Percentiles rank a stretch among this genome's conserved stretches.
Evolutionary conservation across 1,140 invertebrate genomes (phyloP).

Genomic region (Leptopilina boulardi): DNA sequence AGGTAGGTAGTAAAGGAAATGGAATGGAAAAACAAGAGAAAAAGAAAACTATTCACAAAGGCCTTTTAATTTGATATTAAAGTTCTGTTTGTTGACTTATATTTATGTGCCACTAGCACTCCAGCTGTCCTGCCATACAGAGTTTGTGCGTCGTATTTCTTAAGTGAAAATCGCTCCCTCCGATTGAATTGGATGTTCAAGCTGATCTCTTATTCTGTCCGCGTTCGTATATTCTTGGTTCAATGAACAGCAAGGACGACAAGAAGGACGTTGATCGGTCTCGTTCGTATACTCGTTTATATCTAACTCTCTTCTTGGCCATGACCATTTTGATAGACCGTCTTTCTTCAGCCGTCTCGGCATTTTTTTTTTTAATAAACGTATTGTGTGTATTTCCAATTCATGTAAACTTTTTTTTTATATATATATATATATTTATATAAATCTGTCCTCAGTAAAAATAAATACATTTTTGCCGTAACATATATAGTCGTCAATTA

Average conservation of each 20-base stretch:
- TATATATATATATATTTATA: no score
- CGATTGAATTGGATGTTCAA: slow-evolving; percentile 37
- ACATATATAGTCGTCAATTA: no score
- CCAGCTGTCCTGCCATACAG: neutral
- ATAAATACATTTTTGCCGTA: neutral
- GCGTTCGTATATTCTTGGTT: slow-evolving; percentile 29
- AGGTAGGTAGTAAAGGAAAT: neutral
- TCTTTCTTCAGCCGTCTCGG: neutral
- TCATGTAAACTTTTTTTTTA: slow-evolving; percentile 8
- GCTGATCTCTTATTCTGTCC: slow-evolving; percentile 23
- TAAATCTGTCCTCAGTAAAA: neutral
- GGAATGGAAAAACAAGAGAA: neutral
- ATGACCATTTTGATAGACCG: slow-evolving; percentile 21
- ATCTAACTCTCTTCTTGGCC: slow-evolving; percentile 1
- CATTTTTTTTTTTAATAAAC: neutral
- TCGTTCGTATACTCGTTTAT: slow-evolving; percentile 30
- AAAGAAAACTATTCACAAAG: neutral
- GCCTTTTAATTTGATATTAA: slow-evolving; percentile 39
- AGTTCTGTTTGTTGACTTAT: slow-evolving; percentile 48
- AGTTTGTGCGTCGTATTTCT: slow-evolving; percentile 50
- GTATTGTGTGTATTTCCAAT: neutral
- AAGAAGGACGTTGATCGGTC: slow-evolving; percentile 29
- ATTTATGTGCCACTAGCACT: slow-evolving; percentile 57
- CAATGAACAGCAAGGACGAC: slow-evolving; percentile 46
- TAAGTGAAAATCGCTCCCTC: slow-evolving; percentile 52